Conservation (phyloP, 2,113 vertebrate species). For the Grus americana region DNA sequence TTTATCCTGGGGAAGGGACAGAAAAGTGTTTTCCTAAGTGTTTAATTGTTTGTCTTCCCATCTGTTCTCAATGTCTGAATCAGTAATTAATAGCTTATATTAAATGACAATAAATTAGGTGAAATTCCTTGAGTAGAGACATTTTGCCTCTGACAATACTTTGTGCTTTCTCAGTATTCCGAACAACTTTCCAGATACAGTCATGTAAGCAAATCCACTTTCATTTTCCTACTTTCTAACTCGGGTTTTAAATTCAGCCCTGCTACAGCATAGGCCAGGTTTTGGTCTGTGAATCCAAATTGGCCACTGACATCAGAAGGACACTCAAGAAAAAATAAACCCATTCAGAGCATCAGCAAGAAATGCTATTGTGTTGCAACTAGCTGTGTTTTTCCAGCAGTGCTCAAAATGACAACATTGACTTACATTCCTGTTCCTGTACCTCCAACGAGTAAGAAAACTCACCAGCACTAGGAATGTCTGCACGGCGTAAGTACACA, state of each 20-base stretch:
- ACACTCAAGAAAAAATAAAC: neutral
- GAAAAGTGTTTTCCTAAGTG: neutral
- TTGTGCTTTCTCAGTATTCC: neutral
- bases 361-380: neutral
- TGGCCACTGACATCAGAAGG: neutral
- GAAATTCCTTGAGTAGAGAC: neutral
- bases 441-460: neutral
- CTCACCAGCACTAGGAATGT: neutral
- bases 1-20: neutral
- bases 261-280: neutral
- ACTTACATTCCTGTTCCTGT: neutral
- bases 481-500: neutral
- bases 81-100: neutral
- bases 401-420: neutral
- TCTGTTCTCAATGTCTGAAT: neutral
- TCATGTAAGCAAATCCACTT: neutral
- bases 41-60: neutral
- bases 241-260: neutral
- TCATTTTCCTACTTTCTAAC: neutral
- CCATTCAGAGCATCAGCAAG: neutral
- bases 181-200: neutral
- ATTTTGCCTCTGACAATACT: neutral
- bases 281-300: neutral
- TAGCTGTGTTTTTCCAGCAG: neutral
- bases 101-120: neutral